Evolutionary conservation across 2,888 invertebrate species (phyloP).

Genomic region (Chrysolina oricalcia): DNA sequence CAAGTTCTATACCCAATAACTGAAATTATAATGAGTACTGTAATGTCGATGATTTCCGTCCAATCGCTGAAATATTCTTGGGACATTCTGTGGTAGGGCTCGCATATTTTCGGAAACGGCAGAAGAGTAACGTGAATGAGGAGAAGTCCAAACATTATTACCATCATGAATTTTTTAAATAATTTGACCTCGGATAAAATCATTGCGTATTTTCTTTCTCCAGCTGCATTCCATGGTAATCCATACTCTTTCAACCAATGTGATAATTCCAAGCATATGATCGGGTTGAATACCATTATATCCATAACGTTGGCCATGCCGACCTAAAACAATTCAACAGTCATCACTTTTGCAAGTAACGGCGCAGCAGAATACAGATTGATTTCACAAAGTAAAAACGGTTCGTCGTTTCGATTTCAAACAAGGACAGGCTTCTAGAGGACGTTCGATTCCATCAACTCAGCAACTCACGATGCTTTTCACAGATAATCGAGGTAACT

Average conservation of each 20-base stretch:
- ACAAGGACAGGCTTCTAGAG: no score
- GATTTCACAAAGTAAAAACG: no score
- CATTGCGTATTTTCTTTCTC: neutral
- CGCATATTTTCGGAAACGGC: neutral
- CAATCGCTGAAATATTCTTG: neutral
- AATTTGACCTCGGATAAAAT: neutral
- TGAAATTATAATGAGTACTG: neutral
- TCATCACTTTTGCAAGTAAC: neutral
- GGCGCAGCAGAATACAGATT: no score
- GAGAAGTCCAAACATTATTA: neutral
- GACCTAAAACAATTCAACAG: neutral
- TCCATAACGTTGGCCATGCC: neutral
- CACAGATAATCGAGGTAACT: no score
- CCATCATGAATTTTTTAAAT: neutral
- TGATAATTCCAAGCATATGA: neutral
- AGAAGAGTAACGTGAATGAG: neutral
- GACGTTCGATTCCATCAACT: no score
- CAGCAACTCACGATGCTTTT: no score
- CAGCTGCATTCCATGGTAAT: neutral
- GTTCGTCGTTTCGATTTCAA: no score
- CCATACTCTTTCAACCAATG: neutral
- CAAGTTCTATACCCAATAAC: neutral
- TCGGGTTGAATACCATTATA: neutral
- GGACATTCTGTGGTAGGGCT: neutral
- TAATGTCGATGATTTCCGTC: neutral